Conservation (phyloP, 2,113 vertebrate species). For the Speoplatyrhinus poulsoni region DNA sequence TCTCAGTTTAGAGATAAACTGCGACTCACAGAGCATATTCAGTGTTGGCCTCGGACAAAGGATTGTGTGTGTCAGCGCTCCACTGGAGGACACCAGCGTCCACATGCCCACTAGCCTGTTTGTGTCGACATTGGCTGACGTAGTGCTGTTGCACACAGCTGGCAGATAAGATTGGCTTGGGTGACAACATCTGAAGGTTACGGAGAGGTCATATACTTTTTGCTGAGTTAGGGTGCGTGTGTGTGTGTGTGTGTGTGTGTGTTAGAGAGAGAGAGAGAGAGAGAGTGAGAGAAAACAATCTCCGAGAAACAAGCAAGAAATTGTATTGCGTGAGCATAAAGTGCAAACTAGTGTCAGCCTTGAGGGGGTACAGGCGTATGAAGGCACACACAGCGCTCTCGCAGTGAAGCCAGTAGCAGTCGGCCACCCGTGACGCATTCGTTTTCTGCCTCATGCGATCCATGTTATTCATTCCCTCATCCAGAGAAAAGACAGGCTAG, state of each 20-base stretch:
- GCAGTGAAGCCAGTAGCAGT: slow-evolving; percentile 27
- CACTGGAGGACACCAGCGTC: neutral
- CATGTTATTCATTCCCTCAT: slow-evolving; percentile 50
- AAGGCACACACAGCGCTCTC: slow-evolving; percentile 9
- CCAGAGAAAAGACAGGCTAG: slow-evolving; percentile 1
- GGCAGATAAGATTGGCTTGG: neutral
- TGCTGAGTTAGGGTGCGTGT: slow-evolving; percentile 46
- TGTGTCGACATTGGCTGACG: neutral
- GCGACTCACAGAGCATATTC: neutral
- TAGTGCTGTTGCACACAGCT: slow-evolving; percentile 15
- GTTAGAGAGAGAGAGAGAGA: neutral
- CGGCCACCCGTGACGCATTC: slow-evolving; percentile 15
- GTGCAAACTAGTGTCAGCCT: slow-evolving; percentile 9
- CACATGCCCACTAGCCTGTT: neutral
- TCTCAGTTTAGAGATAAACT: too few species aligned
- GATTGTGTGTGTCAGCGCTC: neutral
- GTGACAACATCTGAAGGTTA: slow-evolving; percentile 52
- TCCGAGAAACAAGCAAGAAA: neutral
- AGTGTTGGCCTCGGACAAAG: neutral
- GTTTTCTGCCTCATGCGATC: slow-evolving; percentile 51
- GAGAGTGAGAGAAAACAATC: neutral
- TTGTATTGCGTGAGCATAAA: slow-evolving; percentile 10
- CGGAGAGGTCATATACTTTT: slow-evolving; percentile 34
- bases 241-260: slow-evolving; percentile 3
- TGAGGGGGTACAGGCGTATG: slow-evolving; percentile 9